Base-by-base conservation (phyloP, 2,113 vertebrate genomes). In the Grallaria varia region DNA sequence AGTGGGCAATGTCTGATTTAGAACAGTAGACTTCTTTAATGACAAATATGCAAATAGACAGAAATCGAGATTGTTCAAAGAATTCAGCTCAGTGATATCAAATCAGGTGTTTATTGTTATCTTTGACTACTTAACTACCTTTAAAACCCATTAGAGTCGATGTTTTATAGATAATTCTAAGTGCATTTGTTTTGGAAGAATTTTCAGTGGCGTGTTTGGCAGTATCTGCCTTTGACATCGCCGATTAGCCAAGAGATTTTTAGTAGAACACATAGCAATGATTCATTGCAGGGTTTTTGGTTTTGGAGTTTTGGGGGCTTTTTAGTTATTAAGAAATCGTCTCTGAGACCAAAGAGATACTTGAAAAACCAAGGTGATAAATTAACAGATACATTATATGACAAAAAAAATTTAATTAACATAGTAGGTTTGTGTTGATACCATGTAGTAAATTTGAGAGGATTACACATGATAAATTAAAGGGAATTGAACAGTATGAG, bases 381-480 rank as follows among this genome's bases (percentile, higher is more conserved):
- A 82, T 62, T 27, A 73, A 22, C 11, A 39, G 15, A 72, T 55
- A 22, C 2, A 25, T 24, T 33, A 22, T 12, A 33, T 1, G 4
- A 52, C 5, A 16, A 37, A 44, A 71, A 62, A 56, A 59, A 6
- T 1, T 25, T 56, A 39, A 35, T 27, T 5, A 69, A 25, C 6
- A 5, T 25, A 22, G 39, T 24, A 68, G 19, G 20, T 7, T 64
- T 0, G 0, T 25, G 11, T 27, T 45, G 30, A 24, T 42, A 52
- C 30, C 25, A 39, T 0, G 2, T 2, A n/a, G 3, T 21, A 56
- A 33, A 8, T 53, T 47, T 62, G n/a, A 44, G 12, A 76, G 22
- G 10, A 50, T 6, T 49, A 79, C 6, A 33, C 4, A n/a, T 1
- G 31, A 2, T 20, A 52, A 56, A 1, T 16, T 31, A 9, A 4